phyloP scores from a whole-genome alignment of 1,140 invertebrate species.

The Zaprionus africanus region DNA sequence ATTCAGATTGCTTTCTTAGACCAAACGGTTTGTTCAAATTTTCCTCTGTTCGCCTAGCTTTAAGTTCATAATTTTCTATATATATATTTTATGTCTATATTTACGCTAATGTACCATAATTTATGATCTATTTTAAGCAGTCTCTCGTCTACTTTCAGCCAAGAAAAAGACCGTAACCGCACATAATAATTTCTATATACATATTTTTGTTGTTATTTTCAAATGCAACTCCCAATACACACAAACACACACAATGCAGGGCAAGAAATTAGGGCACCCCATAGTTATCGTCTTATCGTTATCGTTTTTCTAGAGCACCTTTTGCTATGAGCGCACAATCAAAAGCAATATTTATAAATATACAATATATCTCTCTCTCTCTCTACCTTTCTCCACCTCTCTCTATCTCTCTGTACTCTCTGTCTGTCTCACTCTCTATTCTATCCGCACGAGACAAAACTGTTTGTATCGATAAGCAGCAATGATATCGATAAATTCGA shows the following conservation, averaged over 20 bases:
- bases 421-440: slow-evolving; percentile 9
- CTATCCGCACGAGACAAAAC: slow-evolving; percentile 20
- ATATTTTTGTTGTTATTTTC: slow-evolving; percentile 27
- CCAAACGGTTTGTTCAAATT: slow-evolving; percentile 49
- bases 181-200: slow-evolving; percentile 29
- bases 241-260: slow-evolving; percentile 30
- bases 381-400: slow-evolving; percentile 28
- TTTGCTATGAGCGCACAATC: slow-evolving; percentile 54
- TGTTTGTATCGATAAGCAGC: slow-evolving; percentile 34
- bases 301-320: slow-evolving; percentile 42
- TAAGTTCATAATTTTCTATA: slow-evolving; percentile 24
- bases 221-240: slow-evolving; percentile 25
- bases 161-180: slow-evolving; percentile 36
- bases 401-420: slow-evolving; percentile 18
- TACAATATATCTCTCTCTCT: slow-evolving; percentile 18
- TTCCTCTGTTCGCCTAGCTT: slow-evolving; percentile 36
- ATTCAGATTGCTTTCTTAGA: not conserved
- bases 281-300: slow-evolving; percentile 49
- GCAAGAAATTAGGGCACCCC: slow-evolving; percentile 25
- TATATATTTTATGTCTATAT: slow-evolving; percentile 43
- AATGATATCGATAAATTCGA: slow-evolving; percentile 27
- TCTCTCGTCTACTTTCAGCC: slow-evolving; percentile 66
- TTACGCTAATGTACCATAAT: slow-evolving; percentile 44
- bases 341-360: slow-evolving; percentile 35
- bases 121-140: slow-evolving; percentile 56